Evolutionary conservation across 2,797 vertebrate species (phyloP).

Genomic region (Dermochelys coriacea): DNA sequence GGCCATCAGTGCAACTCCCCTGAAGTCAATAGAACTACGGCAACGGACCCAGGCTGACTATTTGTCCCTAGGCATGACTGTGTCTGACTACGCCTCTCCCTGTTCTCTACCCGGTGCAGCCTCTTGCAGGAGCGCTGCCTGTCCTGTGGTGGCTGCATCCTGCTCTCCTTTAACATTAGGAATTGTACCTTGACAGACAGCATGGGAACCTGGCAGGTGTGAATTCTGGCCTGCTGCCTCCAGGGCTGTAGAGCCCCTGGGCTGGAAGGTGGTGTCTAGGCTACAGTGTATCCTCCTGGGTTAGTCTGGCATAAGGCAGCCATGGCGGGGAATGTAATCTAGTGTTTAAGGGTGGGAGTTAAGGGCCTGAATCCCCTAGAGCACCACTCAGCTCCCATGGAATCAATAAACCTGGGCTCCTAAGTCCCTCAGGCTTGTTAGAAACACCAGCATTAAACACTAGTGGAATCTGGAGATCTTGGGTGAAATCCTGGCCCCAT

Average conservation of each 20-base stretch:
- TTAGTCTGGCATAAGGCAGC: background rate
- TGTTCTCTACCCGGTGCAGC: background rate
- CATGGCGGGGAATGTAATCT: background rate
- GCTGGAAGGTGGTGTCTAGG: background rate
- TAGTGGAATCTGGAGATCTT: background rate
- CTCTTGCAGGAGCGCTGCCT: background rate
- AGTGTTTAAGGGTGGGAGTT: background rate
- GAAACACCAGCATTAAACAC: background rate
- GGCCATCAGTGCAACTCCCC: background rate
- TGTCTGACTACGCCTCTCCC: background rate
- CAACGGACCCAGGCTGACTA: too few relatives aligned
- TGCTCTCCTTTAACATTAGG: background rate
- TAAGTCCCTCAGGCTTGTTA: background rate
- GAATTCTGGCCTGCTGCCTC: background rate
- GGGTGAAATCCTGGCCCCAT: background rate
- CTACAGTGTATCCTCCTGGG: fast-evolving
- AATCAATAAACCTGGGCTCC: background rate
- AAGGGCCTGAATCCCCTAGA: background rate
- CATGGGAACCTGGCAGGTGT: too few relatives aligned
- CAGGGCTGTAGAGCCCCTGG: fast-evolving
- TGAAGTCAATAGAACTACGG: too few relatives aligned
- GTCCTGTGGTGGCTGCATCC: too few relatives aligned
- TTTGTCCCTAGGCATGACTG: background rate
- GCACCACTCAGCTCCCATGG: background rate
- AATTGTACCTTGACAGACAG: background rate